Conservation (phyloP, 2,888 invertebrate species). For the Psylliodes chrysocephalus region DNA sequence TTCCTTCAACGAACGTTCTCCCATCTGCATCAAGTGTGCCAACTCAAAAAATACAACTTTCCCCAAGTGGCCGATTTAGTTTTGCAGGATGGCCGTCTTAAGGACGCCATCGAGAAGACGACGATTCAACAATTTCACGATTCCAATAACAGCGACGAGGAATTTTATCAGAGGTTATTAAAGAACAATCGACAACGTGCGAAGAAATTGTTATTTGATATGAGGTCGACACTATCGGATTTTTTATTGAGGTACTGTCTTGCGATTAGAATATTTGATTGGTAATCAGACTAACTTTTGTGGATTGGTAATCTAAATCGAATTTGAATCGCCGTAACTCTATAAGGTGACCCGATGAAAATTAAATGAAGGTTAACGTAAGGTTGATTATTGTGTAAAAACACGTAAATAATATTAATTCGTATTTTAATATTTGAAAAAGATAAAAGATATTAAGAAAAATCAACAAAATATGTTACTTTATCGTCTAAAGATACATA, state of each 20-base stretch:
- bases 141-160: constrained; percentile 57
- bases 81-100: constrained; percentile 76
- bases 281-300: background rate
- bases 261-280: constrained; percentile 1
- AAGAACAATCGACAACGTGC: constrained; percentile 75
- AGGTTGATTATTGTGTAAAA: too few species aligned
- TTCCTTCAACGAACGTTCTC: constrained; percentile 71
- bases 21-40: constrained; percentile 74
- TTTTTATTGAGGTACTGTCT: constrained; percentile 68
- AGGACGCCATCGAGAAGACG: constrained; percentile 77
- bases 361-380: too few species aligned
- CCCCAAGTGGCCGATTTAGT: constrained; percentile 71
- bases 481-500: too few species aligned
- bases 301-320: too few species aligned
- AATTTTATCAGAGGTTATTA: constrained; percentile 68
- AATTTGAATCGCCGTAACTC: too few species aligned
- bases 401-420: too few species aligned
- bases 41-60: constrained; percentile 74
- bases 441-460: too few species aligned
- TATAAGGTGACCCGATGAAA: too few species aligned
- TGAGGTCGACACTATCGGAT: constrained; percentile 86
- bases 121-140: constrained; percentile 67
- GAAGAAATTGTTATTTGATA: constrained; percentile 73
- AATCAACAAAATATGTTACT: too few species aligned
- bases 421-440: too few species aligned